Evolutionary conservation across 1,140 invertebrate genomes (phyloP).

Genomic region (Bombyx mandarina): DNA sequence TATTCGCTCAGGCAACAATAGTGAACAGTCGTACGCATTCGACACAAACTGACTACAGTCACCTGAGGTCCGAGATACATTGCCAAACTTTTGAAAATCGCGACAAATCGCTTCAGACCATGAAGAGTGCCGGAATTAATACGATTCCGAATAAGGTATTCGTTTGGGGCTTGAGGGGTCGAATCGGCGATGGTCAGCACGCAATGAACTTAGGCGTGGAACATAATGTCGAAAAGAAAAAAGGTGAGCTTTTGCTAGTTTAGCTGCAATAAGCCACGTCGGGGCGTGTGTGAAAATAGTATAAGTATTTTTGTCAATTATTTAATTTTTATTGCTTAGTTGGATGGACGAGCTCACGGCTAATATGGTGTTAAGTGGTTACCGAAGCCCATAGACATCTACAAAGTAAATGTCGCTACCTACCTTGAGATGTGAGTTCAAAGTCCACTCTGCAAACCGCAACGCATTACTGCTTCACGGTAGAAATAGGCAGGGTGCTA

Average conservation of each 20-base stretch:
- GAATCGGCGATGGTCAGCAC: conserved; percentile 55
- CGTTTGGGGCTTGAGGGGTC: conserved; percentile 72
- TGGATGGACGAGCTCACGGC: too few relatives aligned
- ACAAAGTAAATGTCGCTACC: too few relatives aligned
- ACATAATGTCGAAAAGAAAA: conserved; percentile 17
- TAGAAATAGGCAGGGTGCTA: too few relatives aligned
- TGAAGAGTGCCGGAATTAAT: conserved; percentile 67
- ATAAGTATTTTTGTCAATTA: neutral
- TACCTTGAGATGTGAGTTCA: too few relatives aligned
- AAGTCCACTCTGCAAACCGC: too few relatives aligned
- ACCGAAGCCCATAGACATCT: too few relatives aligned
- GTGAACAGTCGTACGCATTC: conserved; percentile 72
- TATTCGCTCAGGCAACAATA: conserved; percentile 68
- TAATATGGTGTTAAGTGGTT: too few relatives aligned
- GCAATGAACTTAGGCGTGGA: conserved; percentile 21
- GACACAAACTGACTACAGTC: conserved; percentile 74
- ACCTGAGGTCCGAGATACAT: conserved; percentile 64
- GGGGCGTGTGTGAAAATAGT: neutral
- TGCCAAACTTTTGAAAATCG: conserved; percentile 69
- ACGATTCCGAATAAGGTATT: conserved; percentile 63
- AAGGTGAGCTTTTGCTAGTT: conserved; percentile 17
- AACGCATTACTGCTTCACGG: too few relatives aligned
- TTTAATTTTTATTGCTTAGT: neutral
- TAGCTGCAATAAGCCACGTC: neutral
- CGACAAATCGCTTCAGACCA: conserved; percentile 71